phyloP scores from a whole-genome alignment of 2,113 vertebrate genomes.

The Sula dactylatra region DNA sequence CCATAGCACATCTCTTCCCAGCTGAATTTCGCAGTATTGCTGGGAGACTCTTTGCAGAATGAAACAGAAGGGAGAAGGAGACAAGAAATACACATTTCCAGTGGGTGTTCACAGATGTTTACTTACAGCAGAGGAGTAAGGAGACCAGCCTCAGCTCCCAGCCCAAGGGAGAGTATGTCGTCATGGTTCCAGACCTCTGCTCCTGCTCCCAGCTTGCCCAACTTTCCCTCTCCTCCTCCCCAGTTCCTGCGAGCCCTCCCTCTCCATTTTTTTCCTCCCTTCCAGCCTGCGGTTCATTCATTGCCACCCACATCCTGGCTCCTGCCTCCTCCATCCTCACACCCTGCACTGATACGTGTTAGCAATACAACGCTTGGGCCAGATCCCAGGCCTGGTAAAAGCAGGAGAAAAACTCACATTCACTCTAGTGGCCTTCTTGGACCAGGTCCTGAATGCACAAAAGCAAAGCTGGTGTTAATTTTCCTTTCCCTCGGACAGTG shows the following conservation, averaged over 20 bases:
- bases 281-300: accelerated
- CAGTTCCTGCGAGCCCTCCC: not conserved
- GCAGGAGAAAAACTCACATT: not conserved
- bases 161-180: not conserved
- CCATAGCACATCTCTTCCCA: not conserved
- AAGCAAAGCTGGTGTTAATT: constrained; percentile 49
- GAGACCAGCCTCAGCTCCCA: not conserved
- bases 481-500: constrained; percentile 25
- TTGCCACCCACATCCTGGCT: not conserved
- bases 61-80: not conserved
- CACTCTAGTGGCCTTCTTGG: constrained; percentile 3
- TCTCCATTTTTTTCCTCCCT: not conserved
- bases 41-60: not conserved
- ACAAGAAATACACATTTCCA: not conserved
- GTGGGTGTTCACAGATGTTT: not conserved
- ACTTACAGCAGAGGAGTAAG: not conserved
- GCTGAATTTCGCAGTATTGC: not conserved
- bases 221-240: not conserved
- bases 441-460: not conserved
- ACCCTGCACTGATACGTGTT: not conserved
- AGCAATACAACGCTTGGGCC: not conserved
- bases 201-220: not conserved
- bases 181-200: not conserved
- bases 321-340: not conserved
- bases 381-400: not conserved